Evolutionary conservation across 2,113 vertebrate species (phyloP), one percentile per base, ranked within the genome.

Genomic region (Corythaeola cristata): DNA sequence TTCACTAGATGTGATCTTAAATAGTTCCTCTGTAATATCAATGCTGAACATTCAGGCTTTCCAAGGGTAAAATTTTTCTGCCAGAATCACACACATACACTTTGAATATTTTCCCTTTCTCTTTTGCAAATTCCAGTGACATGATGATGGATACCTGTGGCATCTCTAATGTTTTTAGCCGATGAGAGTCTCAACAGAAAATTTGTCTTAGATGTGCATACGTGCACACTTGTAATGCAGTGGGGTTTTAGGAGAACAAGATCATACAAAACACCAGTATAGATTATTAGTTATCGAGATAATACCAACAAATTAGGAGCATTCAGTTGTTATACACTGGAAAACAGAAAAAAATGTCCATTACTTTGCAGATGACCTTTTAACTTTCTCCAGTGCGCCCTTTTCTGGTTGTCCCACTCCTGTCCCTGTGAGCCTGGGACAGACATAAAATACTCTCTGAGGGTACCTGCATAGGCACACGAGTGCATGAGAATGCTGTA

Each of bases 121-220:
- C 45, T 68, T 89, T 24, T 58, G 30, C 16, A 64, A 76, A 73
- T 69, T 79, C 23, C 55, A 69, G 8, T 50, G 28, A 60, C 17
- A 53, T 1, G 3, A 33, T 44, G 18, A 23, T 58, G 6, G 27
- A 53, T 17, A 72, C 3, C 13, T 72, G 15, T 76, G 72, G 12
- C 23, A 12, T n/a, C 49, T 79, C 28, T 64, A 32, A 44, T 5
- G 2, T 75, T 81, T 93, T 60, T 16, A 82, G 24, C 32, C 44
- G 23, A 45, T 45, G 16, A 21, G 11, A 89, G 80, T 53, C 30
- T 73, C 53, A 83, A 16, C 15, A 80, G 30, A 77, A 68, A 37
- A 55, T 30, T 69, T 82, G 23, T 59, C 22, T 50, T 55, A 47
- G 26, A 9, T 30, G 9, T 16, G 5, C 0, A 0, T 14, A 9